Evolutionary conservation across 1,140 invertebrate species (phyloP).

Genomic region (Cataglyphis hispanica): DNA sequence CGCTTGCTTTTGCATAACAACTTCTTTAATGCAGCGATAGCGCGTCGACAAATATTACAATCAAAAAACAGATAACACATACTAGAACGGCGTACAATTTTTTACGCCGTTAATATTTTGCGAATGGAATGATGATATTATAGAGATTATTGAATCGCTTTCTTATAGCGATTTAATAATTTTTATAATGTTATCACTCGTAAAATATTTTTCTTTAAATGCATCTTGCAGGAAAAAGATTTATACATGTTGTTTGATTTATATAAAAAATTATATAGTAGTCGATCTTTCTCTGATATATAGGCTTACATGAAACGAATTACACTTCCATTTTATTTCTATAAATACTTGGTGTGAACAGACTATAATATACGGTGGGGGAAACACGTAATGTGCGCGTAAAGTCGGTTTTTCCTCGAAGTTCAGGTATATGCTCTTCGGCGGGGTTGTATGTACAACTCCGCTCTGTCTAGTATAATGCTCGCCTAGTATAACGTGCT

Average conservation of each 20-base stretch:
- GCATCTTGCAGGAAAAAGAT: not conserved
- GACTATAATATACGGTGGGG: slow-evolving; percentile 6
- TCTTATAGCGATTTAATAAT: not conserved
- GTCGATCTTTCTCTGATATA: no score
- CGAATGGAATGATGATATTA: not conserved
- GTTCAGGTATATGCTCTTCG: slow-evolving; percentile 8
- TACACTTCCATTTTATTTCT: slow-evolving; percentile 19
- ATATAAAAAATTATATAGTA: not conserved
- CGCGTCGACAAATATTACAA: slow-evolving; percentile 67
- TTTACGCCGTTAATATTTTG: slow-evolving; percentile 39
- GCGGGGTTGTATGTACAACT: slow-evolving; percentile 19
- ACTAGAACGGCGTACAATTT: slow-evolving; percentile 11
- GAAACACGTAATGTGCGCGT: slow-evolving; percentile 42
- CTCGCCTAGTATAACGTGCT: not conserved
- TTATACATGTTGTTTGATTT: not conserved
- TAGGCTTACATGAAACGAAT: no score
- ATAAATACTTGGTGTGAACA: slow-evolving; percentile 9
- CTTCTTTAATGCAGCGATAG: slow-evolving; percentile 44
- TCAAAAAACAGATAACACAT: slow-evolving; percentile 63
- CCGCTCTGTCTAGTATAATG: slow-evolving; percentile 4
- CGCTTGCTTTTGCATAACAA: slow-evolving; percentile 66
- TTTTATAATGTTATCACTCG: not conserved
- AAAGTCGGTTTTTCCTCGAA: slow-evolving; percentile 32
- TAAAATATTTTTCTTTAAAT: not conserved
- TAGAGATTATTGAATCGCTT: slow-evolving; percentile 30